These are phyloP conservation scores for Urocolius indicus DNA, from an alignment of 2,113 vertebrate genomes.

Conservation along the genomic window DNA sequence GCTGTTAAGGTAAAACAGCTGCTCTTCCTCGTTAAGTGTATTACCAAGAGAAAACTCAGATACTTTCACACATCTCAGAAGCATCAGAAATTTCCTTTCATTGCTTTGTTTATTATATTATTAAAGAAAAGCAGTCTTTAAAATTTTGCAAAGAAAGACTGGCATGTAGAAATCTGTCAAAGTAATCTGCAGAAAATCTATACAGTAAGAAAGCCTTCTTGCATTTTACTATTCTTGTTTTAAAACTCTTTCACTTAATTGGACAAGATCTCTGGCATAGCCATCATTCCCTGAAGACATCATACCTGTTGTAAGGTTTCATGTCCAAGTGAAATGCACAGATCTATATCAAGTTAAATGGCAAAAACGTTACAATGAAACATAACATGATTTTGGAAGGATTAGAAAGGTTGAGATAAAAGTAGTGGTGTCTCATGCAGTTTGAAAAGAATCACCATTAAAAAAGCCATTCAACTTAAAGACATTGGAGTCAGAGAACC, in stretches of 20 bases:
- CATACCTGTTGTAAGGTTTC: background rate
- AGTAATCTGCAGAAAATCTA: background rate
- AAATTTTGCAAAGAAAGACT: background rate
- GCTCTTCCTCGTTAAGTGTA: background rate
- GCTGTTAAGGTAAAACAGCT: background rate
- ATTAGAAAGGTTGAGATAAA: slow-evolving; percentile 7
- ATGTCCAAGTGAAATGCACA: background rate
- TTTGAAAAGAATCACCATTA: background rate
- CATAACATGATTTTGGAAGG: background rate
- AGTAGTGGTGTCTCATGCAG: background rate
- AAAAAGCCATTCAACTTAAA: background rate
- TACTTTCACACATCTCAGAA: background rate
- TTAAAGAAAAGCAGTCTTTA: background rate
- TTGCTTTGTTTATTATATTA: background rate
- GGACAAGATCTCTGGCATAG: background rate
- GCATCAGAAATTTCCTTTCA: background rate
- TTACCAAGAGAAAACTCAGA: background rate
- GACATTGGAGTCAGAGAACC: background rate
- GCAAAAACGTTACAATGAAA: background rate
- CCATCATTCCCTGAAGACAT: background rate
- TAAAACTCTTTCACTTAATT: background rate
- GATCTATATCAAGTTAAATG: background rate
- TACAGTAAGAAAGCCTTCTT: background rate
- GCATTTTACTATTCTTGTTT: background rate
- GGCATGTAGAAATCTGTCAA: background rate